phyloP scores from a whole-genome alignment of 1,140 invertebrate species.

The Pachypeltis micranthus region DNA sequence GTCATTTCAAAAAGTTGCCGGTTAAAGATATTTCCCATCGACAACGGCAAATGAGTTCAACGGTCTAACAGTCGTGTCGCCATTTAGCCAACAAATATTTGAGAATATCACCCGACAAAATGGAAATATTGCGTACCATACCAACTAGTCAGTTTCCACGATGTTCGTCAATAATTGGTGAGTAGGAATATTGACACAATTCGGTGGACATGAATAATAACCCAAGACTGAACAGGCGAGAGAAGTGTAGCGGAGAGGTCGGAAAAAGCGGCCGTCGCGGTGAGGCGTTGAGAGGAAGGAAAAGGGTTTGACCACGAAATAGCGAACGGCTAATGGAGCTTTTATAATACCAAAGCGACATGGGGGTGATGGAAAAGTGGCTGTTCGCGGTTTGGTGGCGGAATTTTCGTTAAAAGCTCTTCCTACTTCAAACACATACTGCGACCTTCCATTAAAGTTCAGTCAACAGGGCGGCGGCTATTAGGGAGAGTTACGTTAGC shows the following conservation, averaged over 20 bases:
- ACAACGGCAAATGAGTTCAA: too few species aligned
- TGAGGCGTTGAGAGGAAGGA: neutral
- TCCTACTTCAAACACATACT: neutral
- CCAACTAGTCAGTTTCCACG: too few species aligned
- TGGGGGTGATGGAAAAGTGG: neutral
- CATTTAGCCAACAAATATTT: too few species aligned
- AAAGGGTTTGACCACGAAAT: neutral
- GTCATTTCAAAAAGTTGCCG: too few species aligned
- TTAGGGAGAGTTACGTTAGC: too few species aligned
- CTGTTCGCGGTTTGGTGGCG: neutral
- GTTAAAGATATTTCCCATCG: too few species aligned
- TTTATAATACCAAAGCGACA: constrained; percentile 3
- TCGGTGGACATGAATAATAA: neutral
- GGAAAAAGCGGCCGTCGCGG: neutral
- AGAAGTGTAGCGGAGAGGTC: neutral
- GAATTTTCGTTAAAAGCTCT: neutral
- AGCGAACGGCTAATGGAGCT: constrained; percentile 1
- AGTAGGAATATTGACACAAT: neutral
- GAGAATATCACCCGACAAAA: too few species aligned
- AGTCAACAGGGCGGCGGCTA: neutral
- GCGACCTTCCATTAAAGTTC: neutral
- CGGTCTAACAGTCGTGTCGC: too few species aligned
- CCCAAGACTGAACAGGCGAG: neutral
- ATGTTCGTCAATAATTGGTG: neutral
- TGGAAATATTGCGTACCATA: too few species aligned